Percentiles rank a stretch among this genome's conserved stretches.
Evolutionary conservation across 2,888 invertebrate species (phyloP).

Genomic region (Ormyrus pomaceus): DNA sequence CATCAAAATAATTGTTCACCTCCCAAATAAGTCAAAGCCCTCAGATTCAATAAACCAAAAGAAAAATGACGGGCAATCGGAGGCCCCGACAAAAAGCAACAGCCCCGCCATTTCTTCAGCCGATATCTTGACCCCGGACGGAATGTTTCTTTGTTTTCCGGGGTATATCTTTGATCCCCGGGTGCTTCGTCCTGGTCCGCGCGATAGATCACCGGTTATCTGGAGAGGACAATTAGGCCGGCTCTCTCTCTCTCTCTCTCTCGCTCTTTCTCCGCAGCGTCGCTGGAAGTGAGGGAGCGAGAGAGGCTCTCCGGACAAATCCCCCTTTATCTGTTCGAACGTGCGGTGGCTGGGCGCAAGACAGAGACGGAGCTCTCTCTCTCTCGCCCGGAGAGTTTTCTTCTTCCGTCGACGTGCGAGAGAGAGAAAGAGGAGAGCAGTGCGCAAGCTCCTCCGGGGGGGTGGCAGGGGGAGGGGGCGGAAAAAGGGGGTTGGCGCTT

Average conservation of each 20-base stretch:
- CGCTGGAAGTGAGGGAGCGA: constrained; percentile 59
- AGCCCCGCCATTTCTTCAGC: neutral
- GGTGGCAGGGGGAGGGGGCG: neutral
- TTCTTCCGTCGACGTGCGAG: constrained; percentile 23
- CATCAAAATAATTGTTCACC: constrained; percentile 54
- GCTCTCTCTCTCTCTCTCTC: constrained; percentile 60
- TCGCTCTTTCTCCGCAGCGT: constrained; percentile 61
- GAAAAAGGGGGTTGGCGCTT: constrained; percentile 58
- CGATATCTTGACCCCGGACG: constrained; percentile 19
- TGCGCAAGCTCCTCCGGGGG: neutral
- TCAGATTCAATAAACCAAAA: constrained; percentile 31
- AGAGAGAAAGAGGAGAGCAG: constrained; percentile 58
- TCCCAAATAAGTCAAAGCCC: constrained; percentile 7
- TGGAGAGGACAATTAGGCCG: constrained; percentile 73
- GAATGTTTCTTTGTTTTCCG: constrained; percentile 57
- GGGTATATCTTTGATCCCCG: constrained; percentile 47
- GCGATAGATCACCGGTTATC: constrained; percentile 68
- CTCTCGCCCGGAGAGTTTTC: constrained; percentile 10
- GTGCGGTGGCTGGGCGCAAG: neutral
- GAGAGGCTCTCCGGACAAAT: constrained; percentile 54
- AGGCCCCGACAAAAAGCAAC: neutral
- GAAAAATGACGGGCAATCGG: constrained; percentile 14
- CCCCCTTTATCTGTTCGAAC: constrained; percentile 55
- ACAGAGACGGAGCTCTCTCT: neutral
- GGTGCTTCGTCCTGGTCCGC: neutral